Percentiles rank a stretch among this genome's conserved stretches.
Conservation (phyloP, 2,888 invertebrate genomes). For the Cistogaster globosa region DNA sequence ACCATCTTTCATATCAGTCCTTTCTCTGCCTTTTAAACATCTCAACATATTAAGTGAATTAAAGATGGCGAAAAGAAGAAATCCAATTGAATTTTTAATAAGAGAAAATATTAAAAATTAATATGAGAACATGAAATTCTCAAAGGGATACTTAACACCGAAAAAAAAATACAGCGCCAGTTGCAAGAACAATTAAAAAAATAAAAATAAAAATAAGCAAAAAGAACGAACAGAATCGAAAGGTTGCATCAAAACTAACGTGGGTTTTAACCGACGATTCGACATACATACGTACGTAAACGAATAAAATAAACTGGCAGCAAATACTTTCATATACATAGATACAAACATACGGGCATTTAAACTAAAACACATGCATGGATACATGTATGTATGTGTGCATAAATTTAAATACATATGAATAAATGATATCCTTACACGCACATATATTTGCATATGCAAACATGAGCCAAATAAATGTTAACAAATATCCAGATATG, state of each 20-base stretch:
- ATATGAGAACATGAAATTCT: slow-evolving; percentile 26
- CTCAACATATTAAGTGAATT: slow-evolving; percentile 58
- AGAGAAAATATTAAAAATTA: slow-evolving; percentile 31
- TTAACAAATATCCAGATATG: slow-evolving; percentile 20
- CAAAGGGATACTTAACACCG: slow-evolving; percentile 35
- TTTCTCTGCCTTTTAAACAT: slow-evolving; percentile 27
- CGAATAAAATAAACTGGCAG: slow-evolving; percentile 28
- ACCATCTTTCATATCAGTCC: neutral
- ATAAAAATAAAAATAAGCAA: neutral
- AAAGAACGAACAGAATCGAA: slow-evolving; percentile 6
- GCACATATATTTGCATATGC: slow-evolving; percentile 12
- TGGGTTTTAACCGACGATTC: neutral
- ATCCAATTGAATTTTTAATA: slow-evolving; percentile 63
- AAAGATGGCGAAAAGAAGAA: slow-evolving; percentile 31
- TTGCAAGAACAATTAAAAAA: neutral
- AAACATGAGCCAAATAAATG: slow-evolving; percentile 28
- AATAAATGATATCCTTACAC: slow-evolving; percentile 28
- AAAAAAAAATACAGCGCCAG: slow-evolving; percentile 1
- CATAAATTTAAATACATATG: neutral
- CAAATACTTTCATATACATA: slow-evolving; percentile 11
- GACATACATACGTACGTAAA: no score
- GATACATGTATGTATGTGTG: neutral
- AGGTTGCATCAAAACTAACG: slow-evolving; percentile 27
- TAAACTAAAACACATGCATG: neutral
- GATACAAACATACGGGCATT: no score